Percentiles rank a stretch among this genome's conserved stretches.
Evolutionary conservation across 2,113 vertebrate genomes (phyloP).

Genomic region (Cynoglossus semilaevis): DNA sequence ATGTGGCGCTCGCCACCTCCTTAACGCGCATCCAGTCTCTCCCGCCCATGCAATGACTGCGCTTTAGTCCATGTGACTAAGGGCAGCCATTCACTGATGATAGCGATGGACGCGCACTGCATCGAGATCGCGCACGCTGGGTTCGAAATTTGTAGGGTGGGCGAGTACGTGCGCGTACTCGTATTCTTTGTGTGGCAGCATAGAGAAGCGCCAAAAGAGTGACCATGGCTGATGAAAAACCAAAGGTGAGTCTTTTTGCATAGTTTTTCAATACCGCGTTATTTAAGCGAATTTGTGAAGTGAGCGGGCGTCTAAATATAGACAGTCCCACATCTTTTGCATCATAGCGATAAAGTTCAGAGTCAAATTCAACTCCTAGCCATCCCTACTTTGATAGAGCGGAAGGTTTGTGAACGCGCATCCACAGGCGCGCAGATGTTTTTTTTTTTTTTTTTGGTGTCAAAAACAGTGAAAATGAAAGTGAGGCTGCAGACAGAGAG

Average conservation of each 20-base stretch:
- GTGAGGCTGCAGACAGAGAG: neutral
- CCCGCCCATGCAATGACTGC: constrained; percentile 51
- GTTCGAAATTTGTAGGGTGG: constrained; percentile 44
- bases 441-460: constrained; percentile 15
- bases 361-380: constrained; percentile 53
- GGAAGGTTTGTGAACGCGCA: constrained; percentile 81
- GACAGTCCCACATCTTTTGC: neutral
- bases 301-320: neutral
- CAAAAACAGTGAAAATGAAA: neutral
- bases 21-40: constrained; percentile 63
- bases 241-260: constrained; percentile 83
- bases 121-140: constrained; percentile 74
- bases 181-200: constrained; percentile 84
- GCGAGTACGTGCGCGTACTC: constrained; percentile 79
- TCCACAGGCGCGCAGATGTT: constrained; percentile 53
- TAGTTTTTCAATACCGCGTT: neutral
- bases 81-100: constrained; percentile 44
- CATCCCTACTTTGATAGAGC: constrained; percentile 70
- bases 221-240: constrained; percentile 96
- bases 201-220: constrained; percentile 82
- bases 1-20: constrained; percentile 33
- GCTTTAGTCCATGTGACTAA: constrained; percentile 52
- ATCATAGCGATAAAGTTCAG: constrained; percentile 47
- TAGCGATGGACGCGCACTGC: constrained; percentile 57
- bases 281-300: neutral